A percentile compares a stretch with the other conserved stretches of the same genome.
These are phyloP conservation scores for Standfussiana lucernea DNA, from an alignment of 2,888 invertebrate species.

Conservation along the genomic window DNA sequence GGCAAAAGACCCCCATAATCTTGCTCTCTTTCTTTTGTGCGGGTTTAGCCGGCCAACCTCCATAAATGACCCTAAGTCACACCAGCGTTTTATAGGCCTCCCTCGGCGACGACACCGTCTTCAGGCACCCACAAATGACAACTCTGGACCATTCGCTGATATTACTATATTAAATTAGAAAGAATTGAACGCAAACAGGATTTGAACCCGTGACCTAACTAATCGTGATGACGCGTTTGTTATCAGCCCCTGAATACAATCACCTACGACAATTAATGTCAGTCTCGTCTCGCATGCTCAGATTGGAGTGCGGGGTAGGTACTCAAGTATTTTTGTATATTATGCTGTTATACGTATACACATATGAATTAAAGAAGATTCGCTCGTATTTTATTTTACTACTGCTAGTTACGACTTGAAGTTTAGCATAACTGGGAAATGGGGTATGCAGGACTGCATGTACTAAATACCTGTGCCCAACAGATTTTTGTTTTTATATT, in stretches of 20 bases:
- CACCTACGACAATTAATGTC: conserved; percentile 49
- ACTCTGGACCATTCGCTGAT: background rate
- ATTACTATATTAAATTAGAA: conserved; percentile 44
- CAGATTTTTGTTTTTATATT: background rate
- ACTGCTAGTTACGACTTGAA: background rate
- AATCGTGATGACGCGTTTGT: conserved; percentile 53
- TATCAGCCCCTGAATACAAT: conserved; percentile 50
- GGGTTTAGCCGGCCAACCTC: background rate
- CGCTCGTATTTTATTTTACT: background rate
- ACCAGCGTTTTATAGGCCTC: too few relatives aligned
- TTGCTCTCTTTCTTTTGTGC: background rate
- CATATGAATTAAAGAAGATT: background rate
- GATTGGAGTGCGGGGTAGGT: conserved; percentile 34
- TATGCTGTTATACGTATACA: background rate
- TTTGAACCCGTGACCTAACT: conserved; percentile 58
- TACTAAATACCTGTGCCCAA: background rate
- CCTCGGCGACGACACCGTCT: background rate
- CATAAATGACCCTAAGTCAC: background rate
- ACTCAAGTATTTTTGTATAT: conserved; percentile 22
- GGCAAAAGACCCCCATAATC: background rate
- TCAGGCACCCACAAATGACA: background rate
- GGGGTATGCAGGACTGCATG: background rate
- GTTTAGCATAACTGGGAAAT: background rate
- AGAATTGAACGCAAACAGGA: conserved; percentile 53
- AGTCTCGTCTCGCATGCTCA: conserved; percentile 55